Evolutionary conservation across 1,140 invertebrate species (phyloP).

Genomic region (Cotesia typhae): DNA sequence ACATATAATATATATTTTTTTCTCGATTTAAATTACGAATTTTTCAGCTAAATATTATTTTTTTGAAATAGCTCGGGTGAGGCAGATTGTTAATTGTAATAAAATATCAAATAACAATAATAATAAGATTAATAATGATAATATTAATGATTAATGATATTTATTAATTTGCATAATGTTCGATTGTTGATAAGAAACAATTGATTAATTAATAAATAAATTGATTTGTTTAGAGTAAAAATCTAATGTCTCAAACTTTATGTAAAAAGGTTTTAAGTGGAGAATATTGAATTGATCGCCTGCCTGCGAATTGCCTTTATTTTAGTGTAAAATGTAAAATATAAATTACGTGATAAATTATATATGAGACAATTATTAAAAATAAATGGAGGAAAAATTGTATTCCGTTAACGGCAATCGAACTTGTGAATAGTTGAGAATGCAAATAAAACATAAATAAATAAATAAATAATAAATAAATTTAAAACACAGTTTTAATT

Average conservation of each 20-base stretch:
- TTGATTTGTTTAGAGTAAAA: background rate
- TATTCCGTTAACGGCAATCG: conserved; percentile 8
- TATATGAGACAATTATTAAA: background rate
- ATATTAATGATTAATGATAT: background rate
- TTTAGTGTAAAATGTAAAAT: conserved; percentile 17
- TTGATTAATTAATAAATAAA: background rate
- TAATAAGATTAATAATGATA: background rate
- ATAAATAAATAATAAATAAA: background rate
- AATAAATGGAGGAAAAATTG: background rate
- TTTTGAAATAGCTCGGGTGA: conserved; percentile 27
- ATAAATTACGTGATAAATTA: conserved; percentile 10
- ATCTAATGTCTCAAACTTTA: background rate
- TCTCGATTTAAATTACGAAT: conserved; percentile 10
- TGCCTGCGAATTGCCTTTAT: conserved; percentile 36
- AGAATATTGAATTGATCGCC: conserved; percentile 24
- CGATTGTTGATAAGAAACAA: conserved; percentile 2
- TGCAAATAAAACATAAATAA: background rate
- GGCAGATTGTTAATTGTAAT: conserved; percentile 17
- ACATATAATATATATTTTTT: conserved; percentile 9
- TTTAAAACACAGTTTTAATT: background rate
- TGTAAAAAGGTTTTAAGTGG: conserved; percentile 21
- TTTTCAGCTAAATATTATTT: conserved; percentile 21
- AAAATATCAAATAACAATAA: conserved; percentile 11
- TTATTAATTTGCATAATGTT: too few relatives aligned
- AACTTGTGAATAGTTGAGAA: conserved; percentile 4